phyloP scores from a whole-genome alignment of 1,140 invertebrate species.

The Orius insidiosus region DNA sequence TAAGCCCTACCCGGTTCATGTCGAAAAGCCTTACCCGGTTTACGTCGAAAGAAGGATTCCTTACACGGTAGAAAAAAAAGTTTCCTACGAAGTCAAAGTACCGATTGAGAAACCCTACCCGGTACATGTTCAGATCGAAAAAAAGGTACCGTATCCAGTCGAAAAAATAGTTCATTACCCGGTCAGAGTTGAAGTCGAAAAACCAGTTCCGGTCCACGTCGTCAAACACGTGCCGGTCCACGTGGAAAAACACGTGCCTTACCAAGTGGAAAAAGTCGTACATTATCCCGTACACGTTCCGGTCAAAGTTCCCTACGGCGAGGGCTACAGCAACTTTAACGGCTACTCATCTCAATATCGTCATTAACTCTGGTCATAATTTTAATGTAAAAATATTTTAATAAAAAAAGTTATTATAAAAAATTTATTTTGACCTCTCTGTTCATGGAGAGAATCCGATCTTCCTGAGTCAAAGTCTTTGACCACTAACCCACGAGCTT shows the following conservation, averaged over 20 bases:
- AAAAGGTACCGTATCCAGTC: conserved; percentile 34
- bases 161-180: conserved; percentile 38
- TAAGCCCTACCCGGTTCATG: conserved; percentile 31
- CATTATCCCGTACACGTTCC: conserved; percentile 7
- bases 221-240: conserved; percentile 38
- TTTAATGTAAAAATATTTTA: too few relatives aligned
- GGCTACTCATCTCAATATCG: too few relatives aligned
- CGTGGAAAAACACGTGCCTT: conserved; percentile 47
- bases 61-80: conserved; percentile 27
- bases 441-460: too few relatives aligned
- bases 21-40: conserved; percentile 45
- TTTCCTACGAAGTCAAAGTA: conserved; percentile 45
- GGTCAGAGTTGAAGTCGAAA: conserved; percentile 34
- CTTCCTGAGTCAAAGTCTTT: too few relatives aligned
- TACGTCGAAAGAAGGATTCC: conserved; percentile 45
- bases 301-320: conserved; percentile 5
- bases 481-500: too few relatives aligned
- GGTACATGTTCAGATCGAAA: conserved; percentile 27
- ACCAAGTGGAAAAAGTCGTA: conserved; percentile 30
- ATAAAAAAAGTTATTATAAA: too few relatives aligned
- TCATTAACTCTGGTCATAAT: too few relatives aligned
- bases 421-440: too few relatives aligned
- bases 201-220: conserved; percentile 34
- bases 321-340: too few relatives aligned
- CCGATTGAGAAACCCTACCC: conserved; percentile 38